Conservation (phyloP, 64 coral and sea anemone genomes). For the Acropora tenuis region DNA sequence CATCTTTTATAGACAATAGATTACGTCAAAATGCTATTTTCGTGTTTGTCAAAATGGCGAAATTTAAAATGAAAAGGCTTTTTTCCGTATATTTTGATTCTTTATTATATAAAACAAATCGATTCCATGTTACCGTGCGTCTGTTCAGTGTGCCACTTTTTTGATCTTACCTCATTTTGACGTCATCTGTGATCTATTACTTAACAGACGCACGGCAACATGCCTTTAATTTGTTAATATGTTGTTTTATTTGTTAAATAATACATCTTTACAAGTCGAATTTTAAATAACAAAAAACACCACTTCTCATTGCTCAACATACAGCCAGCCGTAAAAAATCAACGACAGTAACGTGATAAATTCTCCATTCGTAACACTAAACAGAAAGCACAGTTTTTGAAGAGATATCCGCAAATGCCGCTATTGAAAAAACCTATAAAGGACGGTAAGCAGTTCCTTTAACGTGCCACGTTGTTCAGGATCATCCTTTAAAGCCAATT, state of each 20-base stretch:
- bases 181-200: too few species aligned
- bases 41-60: too few species aligned
- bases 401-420: neutral
- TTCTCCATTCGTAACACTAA: neutral
- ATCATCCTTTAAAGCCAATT: neutral
- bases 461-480: neutral
- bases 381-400: neutral
- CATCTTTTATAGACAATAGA: too few species aligned
- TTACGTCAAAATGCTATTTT: too few species aligned
- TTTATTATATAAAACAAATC: too few species aligned
- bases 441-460: neutral
- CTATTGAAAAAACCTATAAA: neutral
- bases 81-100: too few species aligned
- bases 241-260: neutral
- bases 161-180: too few species aligned
- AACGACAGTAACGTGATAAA: neutral
- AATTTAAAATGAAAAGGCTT: too few species aligned
- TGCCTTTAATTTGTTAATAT: too few species aligned
- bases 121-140: too few species aligned
- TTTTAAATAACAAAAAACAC: neutral
- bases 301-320: neutral
- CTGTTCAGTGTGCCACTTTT: too few species aligned
- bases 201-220: too few species aligned
- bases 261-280: neutral
- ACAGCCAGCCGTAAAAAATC: neutral